These are phyloP conservation scores for Dallia pectoralis DNA, from an alignment of 2,797 vertebrate genomes.

Conservation along the genomic window DNA sequence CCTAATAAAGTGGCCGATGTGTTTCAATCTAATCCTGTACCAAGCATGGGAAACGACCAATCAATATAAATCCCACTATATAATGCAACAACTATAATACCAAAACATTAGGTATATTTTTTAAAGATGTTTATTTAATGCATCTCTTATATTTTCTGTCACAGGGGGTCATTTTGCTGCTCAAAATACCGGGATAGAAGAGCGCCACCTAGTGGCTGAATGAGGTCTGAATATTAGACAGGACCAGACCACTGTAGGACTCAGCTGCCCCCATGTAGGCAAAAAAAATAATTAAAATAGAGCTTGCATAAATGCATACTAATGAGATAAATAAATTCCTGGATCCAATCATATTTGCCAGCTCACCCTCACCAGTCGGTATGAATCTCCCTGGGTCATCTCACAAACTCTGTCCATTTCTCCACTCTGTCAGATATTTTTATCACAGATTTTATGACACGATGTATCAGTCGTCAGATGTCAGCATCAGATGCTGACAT, in stretches of 20 bases:
- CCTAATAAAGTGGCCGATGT: too few relatives aligned
- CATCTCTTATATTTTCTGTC: too few relatives aligned
- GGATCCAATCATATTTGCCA: slow-evolving; percentile 32
- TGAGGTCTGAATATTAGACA: slow-evolving; percentile 8
- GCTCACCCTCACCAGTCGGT: slow-evolving; percentile 41
- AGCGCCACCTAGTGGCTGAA: slow-evolving; percentile 47
- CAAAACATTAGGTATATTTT: too few relatives aligned
- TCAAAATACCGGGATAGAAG: slow-evolving; percentile 38
- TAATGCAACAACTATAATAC: too few relatives aligned
- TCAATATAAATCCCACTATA: too few relatives aligned
- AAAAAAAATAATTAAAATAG: slow-evolving; percentile 27
- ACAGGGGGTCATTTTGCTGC: too few relatives aligned
- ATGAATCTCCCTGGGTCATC: slow-evolving; percentile 36
- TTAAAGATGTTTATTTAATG: too few relatives aligned
- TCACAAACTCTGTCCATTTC: slow-evolving; percentile 31
- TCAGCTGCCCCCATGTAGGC: slow-evolving; percentile 37
- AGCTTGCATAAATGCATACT: slow-evolving; percentile 38
- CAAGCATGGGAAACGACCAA: too few relatives aligned
- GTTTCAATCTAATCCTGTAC: too few relatives aligned
- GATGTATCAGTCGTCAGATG: slow-evolving; percentile 54
- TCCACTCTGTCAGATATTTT: slow-evolving; percentile 60
- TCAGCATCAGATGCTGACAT: slow-evolving; percentile 39
- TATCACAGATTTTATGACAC: slow-evolving; percentile 65
- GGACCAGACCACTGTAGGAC: slow-evolving; percentile 13
- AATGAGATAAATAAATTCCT: slow-evolving; percentile 34